These are phyloP conservation scores for Myrmecophaga tridactyla DNA, from an alignment of 2,113 vertebrate species.

Conservation along the genomic window DNA sequence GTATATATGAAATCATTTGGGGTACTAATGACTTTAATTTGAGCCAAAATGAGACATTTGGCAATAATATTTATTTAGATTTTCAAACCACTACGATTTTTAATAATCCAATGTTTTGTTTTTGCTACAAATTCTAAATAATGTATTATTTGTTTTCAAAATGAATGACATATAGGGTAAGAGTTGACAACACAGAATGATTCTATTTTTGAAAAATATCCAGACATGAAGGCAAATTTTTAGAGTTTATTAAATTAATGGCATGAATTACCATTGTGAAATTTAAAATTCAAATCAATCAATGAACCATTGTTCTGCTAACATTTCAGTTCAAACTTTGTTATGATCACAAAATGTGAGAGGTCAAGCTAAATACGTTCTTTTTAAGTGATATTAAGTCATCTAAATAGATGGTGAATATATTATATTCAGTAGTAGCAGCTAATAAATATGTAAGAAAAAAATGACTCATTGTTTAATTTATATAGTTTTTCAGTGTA, in stretches of 20 bases:
- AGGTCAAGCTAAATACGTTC: conserved; percentile 69
- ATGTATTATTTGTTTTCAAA: background rate
- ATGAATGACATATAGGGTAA: background rate
- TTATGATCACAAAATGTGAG: conserved; percentile 64
- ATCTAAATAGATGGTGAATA: conserved; percentile 70
- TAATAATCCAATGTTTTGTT: background rate
- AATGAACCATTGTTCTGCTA: background rate
- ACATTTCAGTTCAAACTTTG: conserved; percentile 57
- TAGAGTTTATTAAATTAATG: conserved; percentile 26
- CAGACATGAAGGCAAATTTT: background rate
- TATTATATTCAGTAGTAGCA: background rate
- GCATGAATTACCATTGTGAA: conserved; percentile 11
- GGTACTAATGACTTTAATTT: background rate
- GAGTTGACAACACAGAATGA: background rate
- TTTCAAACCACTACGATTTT: background rate
- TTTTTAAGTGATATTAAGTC: conserved; percentile 67
- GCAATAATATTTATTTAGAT: background rate
- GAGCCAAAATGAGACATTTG: background rate
- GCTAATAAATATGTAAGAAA: background rate
- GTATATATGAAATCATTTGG: background rate
- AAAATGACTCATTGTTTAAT: background rate
- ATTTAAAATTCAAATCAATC: conserved; percentile 56
- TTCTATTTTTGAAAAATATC: conserved; percentile 15
- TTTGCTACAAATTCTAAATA: background rate
- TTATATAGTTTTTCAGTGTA: background rate